Conservation (phyloP, 1,140 invertebrate species). For the Sipha flava region DNA sequence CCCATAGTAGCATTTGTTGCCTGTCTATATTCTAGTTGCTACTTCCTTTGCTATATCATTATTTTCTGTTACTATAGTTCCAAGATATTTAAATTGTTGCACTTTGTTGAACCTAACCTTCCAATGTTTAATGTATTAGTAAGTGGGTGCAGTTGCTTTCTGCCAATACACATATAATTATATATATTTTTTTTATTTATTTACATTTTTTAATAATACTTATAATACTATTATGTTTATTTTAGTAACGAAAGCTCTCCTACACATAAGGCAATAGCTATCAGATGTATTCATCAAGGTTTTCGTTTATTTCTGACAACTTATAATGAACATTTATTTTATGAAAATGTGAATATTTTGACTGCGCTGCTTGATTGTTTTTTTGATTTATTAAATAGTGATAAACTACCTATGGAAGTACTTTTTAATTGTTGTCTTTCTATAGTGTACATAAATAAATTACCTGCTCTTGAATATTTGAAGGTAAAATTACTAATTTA, state of each 20-base stretch:
- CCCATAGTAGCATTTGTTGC: too few species aligned
- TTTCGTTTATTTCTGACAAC: slow-evolving; percentile 18
- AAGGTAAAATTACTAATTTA: neutral
- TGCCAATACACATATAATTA: too few species aligned
- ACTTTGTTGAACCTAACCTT: too few species aligned
- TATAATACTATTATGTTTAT: neutral
- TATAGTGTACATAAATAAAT: neutral
- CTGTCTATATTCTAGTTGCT: too few species aligned
- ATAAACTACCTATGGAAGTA: slow-evolving; percentile 15
- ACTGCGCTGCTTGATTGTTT: neutral
- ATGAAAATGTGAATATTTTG: neutral
- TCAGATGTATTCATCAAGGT: slow-evolving; percentile 18
- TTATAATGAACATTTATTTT: neutral
- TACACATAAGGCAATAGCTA: neutral
- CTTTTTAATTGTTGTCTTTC: slow-evolving; percentile 16
- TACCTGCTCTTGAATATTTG: neutral
- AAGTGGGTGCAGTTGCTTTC: too few species aligned
- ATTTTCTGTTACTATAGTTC: too few species aligned
- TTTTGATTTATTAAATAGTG: neutral
- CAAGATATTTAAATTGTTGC: too few species aligned
- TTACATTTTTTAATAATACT: neutral
- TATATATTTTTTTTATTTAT: neutral
- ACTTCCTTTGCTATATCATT: too few species aligned
- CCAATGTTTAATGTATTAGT: too few species aligned
- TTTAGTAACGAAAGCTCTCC: slow-evolving; percentile 8